Evolutionary conservation across 1,140 invertebrate species (phyloP).

Genomic region (Reticulitermes speratus): DNA sequence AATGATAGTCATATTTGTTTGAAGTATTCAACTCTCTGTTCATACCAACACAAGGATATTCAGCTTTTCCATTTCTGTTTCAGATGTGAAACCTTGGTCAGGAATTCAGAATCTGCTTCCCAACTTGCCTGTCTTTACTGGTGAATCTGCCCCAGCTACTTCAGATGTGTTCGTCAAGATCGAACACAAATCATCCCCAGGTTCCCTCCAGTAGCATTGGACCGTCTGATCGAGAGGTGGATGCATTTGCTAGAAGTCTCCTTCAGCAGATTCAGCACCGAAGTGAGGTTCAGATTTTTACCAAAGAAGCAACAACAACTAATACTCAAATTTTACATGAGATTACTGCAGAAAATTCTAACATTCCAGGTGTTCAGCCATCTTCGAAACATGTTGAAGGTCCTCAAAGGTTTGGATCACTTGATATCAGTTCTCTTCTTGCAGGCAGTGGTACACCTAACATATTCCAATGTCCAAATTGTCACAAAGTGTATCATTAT

Average conservation of each 20-base stretch:
- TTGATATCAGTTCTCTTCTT: background rate
- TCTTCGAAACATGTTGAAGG: background rate
- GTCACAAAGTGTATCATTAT: constrained; percentile 52
- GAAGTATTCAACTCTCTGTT: background rate
- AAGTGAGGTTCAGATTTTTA: background rate
- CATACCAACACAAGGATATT: background rate
- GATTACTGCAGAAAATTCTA: background rate
- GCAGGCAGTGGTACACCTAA: background rate
- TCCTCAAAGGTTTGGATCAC: background rate
- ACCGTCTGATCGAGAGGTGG: background rate
- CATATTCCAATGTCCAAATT: constrained; percentile 45
- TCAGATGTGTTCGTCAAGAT: background rate
- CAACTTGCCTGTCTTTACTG: background rate
- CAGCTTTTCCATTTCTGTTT: background rate
- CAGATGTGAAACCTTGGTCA: constrained; percentile 2
- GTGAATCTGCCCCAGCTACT: background rate
- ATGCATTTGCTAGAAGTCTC: background rate
- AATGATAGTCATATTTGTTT: too few relatives aligned
- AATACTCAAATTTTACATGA: background rate
- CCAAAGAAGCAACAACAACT: background rate
- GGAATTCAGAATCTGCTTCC: background rate
- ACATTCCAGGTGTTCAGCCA: background rate
- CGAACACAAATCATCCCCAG: background rate
- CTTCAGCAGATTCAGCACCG: background rate
- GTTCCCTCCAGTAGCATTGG: background rate